Evolutionary conservation across 1,140 invertebrate species (phyloP), one percentile per base, ranked within the genome.

Genomic region (Philaenus spumarius): DNA sequence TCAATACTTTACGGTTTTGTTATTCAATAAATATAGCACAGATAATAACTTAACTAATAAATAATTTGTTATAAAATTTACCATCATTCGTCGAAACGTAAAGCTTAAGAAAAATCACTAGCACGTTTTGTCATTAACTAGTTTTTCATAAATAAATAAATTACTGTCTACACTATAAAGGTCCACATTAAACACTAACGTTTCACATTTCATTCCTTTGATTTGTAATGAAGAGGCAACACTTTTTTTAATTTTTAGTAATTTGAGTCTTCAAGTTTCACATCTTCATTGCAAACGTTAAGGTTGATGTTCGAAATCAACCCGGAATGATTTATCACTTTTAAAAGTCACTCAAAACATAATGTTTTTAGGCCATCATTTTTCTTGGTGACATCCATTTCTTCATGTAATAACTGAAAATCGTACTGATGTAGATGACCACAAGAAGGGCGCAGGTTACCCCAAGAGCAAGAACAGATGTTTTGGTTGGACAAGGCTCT

Each of bases 381-480:
- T 92, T 92, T 57, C 83, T 79, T 17, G 89, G 89, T 63, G 83
- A 80, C 71, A 91, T 78, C 89, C 89, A 93, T 71, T 91, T 91
- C 70, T 88, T 89, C 85, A 91, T 90, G 77, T 89, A 90, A 74
- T 92, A 92, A 72, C 86, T 90, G 77, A 91, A 91, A 62, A 93
- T 79, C 22, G 89, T 93, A 53, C 85, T 87, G 66, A 92, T 83
- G 75, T 96, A 95, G 15, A 95, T 81, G n/a, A 95, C 80, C 37
- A 94, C 82, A 58, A 96, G 77, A 35, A 95, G 79, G 37, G 89
- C 90, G 71, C 91, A 94, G 40, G 90, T 93, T 1, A 95, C 89
- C 51, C 89, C 89, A 42, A 96, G 73, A 1, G 90, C 86, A 43
- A 95, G 72, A 1, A 96, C 87, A 3, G 92, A 94, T 19, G 87